Conservation (phyloP, 1,140 invertebrate genomes). For the Lordiphosa mommai region DNA sequence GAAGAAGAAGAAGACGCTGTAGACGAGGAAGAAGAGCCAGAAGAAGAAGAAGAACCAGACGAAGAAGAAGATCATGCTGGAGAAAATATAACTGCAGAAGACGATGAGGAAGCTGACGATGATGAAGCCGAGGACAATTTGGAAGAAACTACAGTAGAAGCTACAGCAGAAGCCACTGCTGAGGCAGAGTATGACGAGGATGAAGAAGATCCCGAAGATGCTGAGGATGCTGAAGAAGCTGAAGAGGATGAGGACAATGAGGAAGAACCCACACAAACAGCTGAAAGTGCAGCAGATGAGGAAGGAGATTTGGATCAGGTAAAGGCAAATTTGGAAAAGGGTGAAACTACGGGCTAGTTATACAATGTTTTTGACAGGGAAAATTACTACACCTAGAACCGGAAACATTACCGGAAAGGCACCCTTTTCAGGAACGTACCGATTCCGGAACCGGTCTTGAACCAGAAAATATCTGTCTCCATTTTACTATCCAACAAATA, state of each 20-base stretch:
- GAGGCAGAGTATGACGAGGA: constrained; percentile 51
- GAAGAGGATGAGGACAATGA: constrained; percentile 23
- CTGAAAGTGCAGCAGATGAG: constrained; percentile 19
- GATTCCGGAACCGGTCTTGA: too few relatives aligned
- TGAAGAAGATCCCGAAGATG: constrained; percentile 43
- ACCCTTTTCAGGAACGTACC: too few relatives aligned
- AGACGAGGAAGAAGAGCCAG: constrained; percentile 22
- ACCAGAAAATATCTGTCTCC: too few relatives aligned
- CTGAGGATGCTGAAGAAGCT: constrained; percentile 13
- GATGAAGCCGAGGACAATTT: constrained; percentile 75
- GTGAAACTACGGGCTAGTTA: too few relatives aligned
- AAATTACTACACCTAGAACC: too few relatives aligned
- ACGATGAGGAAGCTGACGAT: constrained; percentile 44
- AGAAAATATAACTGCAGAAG: too few relatives aligned
- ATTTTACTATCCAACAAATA: too few relatives aligned
- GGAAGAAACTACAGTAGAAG: constrained; percentile 66
- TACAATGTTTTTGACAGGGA: too few relatives aligned
- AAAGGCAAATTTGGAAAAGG: too few relatives aligned
- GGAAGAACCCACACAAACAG: too few relatives aligned
- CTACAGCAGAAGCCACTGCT: constrained; percentile 48
- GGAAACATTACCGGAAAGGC: too few relatives aligned
- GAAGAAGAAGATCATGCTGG: constrained; percentile 35
- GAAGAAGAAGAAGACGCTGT: constrained; percentile 55
- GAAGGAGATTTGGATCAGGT: constrained; percentile 34
- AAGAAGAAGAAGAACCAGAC: constrained; percentile 2